A percentile compares a stretch with the other conserved stretches of the same genome.
Evolutionary conservation across 1,140 invertebrate genomes (phyloP).

Genomic region (Solenopsis fugax): DNA sequence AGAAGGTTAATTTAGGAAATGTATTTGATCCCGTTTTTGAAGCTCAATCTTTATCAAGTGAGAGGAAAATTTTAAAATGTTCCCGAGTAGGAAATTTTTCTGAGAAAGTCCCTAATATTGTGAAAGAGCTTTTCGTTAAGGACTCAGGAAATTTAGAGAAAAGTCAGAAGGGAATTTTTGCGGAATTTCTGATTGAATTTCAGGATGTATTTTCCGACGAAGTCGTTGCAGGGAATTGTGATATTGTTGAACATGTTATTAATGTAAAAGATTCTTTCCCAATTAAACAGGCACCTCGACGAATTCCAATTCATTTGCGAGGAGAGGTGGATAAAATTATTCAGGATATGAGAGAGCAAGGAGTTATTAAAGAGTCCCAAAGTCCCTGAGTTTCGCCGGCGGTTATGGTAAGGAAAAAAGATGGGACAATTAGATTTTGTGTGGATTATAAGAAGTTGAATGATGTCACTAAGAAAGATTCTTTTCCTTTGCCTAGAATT

Average conservation of each 20-base stretch:
- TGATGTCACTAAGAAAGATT: constrained; percentile 77
- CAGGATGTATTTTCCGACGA: not conserved
- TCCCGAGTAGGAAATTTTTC: too few species aligned
- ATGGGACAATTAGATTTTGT: not conserved
- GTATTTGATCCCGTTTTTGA: too few species aligned
- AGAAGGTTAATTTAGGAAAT: too few species aligned
- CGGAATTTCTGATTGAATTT: not conserved
- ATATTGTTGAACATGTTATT: not conserved
- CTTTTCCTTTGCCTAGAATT: constrained; percentile 70
- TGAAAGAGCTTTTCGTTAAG: too few species aligned
- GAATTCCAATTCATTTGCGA: not conserved
- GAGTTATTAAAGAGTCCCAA: not conserved
- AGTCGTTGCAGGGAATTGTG: not conserved
- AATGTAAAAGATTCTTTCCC: not conserved
- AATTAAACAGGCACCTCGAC: not conserved
- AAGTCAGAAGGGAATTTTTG: not conserved
- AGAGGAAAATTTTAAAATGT: too few species aligned
- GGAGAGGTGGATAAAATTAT: not conserved
- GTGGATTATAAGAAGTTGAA: constrained; percentile 73
- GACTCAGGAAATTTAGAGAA: too few species aligned
- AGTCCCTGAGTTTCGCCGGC: not conserved
- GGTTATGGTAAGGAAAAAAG: not conserved
- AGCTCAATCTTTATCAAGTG: too few species aligned
- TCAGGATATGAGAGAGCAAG: not conserved
- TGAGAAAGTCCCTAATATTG: too few species aligned